Evolutionary conservation across 2,888 invertebrate genomes (phyloP), one percentile per base, ranked within the genome.

Genomic region (Oscheius sp.): DNA sequence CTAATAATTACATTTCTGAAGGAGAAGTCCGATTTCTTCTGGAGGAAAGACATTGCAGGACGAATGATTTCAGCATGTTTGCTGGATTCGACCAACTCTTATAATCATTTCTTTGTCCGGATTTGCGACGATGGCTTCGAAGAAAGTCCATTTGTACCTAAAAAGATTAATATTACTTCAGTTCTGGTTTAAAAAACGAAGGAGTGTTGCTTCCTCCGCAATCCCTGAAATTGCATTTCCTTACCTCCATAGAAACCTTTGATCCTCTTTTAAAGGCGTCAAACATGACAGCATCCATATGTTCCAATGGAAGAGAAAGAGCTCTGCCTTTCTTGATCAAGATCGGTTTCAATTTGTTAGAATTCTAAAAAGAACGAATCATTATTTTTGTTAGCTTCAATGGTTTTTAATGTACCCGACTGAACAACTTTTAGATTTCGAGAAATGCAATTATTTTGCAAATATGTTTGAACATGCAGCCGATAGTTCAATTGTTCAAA

Each of bases 251-350:
- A 22, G 72, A 73, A 62, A 77, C 70, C 62, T 67, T 67, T 6
- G 73, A 73, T 1, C 81, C 81, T 36, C 78, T 51, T 24, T 79
- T 65, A 78, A 81, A 81, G 3, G 81, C 81, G 38, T 65, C 70
- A 61, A 81, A 81, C 17, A 74, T 72, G 22, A 77, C 75, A 47
- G 76, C 81, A 62, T 81, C 80, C 81, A 81, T 81, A 49, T 81
- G 80, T 1, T 68, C 49, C 22, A 75, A 59, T 1, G 77, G 72
- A 28, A 67, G 26, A 2, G 67, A 67, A 3, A 50, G 17, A 0
- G 59, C 56, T 12, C 72, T 41, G 12, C 38, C 54, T 2, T 67
- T 66, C 8, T 70, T 64, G 24, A 73, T 66, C 8, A 76, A 54
- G 49, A 76, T 76, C 14, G 76, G 76, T 2, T 69, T 38, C 6